Base-by-base conservation (phyloP, 2,797 vertebrate genomes). In the Ataeniobius toweri region DNA sequence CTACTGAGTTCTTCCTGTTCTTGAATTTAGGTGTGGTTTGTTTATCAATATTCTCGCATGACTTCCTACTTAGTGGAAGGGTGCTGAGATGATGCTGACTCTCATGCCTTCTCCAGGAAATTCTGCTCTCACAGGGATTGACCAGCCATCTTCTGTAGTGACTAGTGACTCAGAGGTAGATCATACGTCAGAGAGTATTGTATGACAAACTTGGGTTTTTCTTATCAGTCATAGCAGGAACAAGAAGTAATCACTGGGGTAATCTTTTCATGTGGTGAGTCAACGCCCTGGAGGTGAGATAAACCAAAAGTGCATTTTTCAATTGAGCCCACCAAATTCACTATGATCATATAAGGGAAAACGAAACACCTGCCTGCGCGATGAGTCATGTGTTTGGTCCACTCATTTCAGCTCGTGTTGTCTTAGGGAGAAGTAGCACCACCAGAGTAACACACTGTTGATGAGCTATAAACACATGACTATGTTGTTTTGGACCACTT, bases 31-130 rank as follows among this genome's bases (percentile, higher is more conserved):
- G 7, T 58, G 24, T 58, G 24, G 56, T 58, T 13, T 58, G 56
- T 26, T 58, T 58, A 26, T 58, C n/a, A 0, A 48, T 48, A 16
- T 26, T 69, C 12, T 46, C 26, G 5, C 26, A 4, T 1, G 58
- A 59, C 58, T 14, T 28, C 9, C 12, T 26, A 28, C 58, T 26
- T 12, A 59, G 67, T 18, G 41, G 22, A 48, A 26, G n/a, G 14
- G 12, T 48, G 6, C 24, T 86, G 86, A 90, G 85, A 91, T 91
- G 89, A 90, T 75, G 78, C 63, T 84, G 87, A 77, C 70, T 86
- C 85, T 83, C 83, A 91, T 86, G 86, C 89, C 91, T 89, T 92
- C 91, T 90, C 91, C 92, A 94, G 92, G 90, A 92, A 93, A 92
- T 91, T 89, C 41, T 87, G 85, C 86, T 91, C 86, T 86, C 88